Base-by-base conservation (phyloP, 2,113 vertebrate species). In the Corythornis cristatus region DNA sequence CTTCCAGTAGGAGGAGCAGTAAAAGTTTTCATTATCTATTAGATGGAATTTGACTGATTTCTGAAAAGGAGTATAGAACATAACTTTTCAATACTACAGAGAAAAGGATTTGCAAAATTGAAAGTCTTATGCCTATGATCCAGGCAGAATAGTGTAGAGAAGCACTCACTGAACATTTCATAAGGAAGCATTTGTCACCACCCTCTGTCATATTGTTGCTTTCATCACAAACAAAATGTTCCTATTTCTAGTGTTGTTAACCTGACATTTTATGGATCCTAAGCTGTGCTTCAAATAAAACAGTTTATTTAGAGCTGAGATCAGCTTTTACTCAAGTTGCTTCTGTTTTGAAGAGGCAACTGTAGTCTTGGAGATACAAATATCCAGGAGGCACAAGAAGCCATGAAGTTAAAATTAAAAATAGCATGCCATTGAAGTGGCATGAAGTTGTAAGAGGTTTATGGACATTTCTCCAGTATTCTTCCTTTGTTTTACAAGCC, bases 251-350 rank as follows among this genome's bases (percentile, higher is more conserved):
- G 9, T 78, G 37, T 18, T 75, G 45, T 50, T 83, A 93, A 57
- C 31, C 45, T 76, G 77, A 79, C 61, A 45, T 68, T 88, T 84
- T 88, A 68, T 79, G 42, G 70, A 33, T 85, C 50, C 7, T 87
- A 58, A 95, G 82, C 25, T 43, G 29, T 92, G 58, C 66, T 93
- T 86, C 84, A 94, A 84, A 94, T 79, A 89, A 89, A 89, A 35
- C 25, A 79, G 13, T 66, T 82, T 84, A 82, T 54, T 58, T 42
- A 85, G 19, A 89, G 50, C 25, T 85, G 83, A 92, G 23, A 89
- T 73, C 77, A 82, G 73, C 58, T 94, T 57, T 73, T 84, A 76
- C 68, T 86, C 45, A 33, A 66, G 8, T 84, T 89, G 35, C 58
- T 80, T 72, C 62, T 26, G 53, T 75, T 45, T 72, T 13, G 12